These are phyloP conservation scores for Chanos chanos DNA, from an alignment of 2,797 vertebrate genomes.

Conservation along the genomic window DNA sequence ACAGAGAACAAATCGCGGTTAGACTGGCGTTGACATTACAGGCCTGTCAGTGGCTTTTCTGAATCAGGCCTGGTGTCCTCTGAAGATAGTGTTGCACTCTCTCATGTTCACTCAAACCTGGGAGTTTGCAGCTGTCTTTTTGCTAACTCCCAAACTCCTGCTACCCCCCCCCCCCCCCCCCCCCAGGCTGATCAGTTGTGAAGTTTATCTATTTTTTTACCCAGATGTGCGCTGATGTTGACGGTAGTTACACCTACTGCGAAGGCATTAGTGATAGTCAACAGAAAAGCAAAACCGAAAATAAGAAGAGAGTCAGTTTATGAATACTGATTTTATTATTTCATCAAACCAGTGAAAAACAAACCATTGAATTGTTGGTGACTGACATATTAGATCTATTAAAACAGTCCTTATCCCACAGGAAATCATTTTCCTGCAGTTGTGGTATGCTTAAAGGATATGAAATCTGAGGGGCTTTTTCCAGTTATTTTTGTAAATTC, in stretches of 20 bases:
- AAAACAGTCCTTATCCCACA: conserved; percentile 42
- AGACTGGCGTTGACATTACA: conserved; percentile 68
- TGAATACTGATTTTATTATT: neutral
- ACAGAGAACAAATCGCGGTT: conserved; percentile 62
- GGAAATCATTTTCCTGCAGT: conserved; percentile 40
- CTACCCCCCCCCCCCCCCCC: conserved; percentile 57
- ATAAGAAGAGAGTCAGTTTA: neutral
- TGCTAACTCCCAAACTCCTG: conserved; percentile 63
- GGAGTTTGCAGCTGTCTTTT: conserved; percentile 67
- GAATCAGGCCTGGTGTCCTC: conserved; percentile 73
- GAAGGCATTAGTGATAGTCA: conserved; percentile 14
- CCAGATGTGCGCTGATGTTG: conserved; percentile 28
- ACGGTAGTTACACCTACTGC: conserved; percentile 12
- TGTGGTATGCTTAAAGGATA: conserved; percentile 35
- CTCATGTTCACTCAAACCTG: conserved; percentile 52
- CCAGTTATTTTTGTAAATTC: too few species aligned
- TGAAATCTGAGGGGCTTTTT: conserved; percentile 20
- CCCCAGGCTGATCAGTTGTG: conserved; percentile 67
- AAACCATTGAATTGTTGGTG: conserved; percentile 41
- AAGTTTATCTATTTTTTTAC: too few species aligned
- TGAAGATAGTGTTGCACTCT: conserved; percentile 70
- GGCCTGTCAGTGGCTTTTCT: conserved; percentile 73
- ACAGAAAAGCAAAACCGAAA: conserved; percentile 1
- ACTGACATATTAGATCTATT: conserved; percentile 50
- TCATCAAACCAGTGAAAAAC: conserved; percentile 38